phyloP scores from a whole-genome alignment of 2,797 vertebrate species.

The Carduelis carduelis region DNA sequence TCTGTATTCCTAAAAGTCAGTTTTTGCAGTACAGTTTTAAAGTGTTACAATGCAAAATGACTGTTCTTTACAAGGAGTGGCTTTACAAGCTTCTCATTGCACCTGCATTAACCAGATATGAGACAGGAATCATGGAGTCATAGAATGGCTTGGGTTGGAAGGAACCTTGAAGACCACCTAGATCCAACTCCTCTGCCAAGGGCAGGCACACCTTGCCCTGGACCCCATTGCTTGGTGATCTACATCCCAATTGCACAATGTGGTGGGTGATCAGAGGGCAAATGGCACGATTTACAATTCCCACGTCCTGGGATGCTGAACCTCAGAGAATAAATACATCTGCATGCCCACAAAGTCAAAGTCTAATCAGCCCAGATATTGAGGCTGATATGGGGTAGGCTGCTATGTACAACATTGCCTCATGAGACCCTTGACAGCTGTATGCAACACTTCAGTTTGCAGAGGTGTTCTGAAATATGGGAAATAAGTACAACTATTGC shows the following conservation, averaged over 20 bases:
- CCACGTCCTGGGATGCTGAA: background rate
- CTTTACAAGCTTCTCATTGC: background rate
- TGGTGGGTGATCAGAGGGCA: background rate
- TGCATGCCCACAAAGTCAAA: background rate
- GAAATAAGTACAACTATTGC: background rate
- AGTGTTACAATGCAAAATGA: background rate
- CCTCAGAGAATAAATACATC: background rate
- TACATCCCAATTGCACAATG: fast-evolving
- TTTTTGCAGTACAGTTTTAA: background rate
- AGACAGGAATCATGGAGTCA: background rate
- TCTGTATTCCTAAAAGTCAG: background rate
- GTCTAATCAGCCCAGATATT: background rate
- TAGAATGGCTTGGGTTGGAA: background rate
- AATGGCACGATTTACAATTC: background rate
- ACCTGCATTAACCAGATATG: background rate
- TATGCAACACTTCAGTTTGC: background rate
- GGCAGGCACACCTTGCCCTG: background rate
- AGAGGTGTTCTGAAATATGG: background rate
- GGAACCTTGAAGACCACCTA: background rate
- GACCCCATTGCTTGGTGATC: background rate
- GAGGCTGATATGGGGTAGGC: fast-evolving
- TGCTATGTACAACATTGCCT: fast-evolving
- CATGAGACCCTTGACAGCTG: background rate
- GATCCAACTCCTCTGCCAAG: background rate
- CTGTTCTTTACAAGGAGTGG: background rate